phyloP scores from a whole-genome alignment of 1,140 invertebrate genomes.

The Bombus haemorrhoidalis region DNA sequence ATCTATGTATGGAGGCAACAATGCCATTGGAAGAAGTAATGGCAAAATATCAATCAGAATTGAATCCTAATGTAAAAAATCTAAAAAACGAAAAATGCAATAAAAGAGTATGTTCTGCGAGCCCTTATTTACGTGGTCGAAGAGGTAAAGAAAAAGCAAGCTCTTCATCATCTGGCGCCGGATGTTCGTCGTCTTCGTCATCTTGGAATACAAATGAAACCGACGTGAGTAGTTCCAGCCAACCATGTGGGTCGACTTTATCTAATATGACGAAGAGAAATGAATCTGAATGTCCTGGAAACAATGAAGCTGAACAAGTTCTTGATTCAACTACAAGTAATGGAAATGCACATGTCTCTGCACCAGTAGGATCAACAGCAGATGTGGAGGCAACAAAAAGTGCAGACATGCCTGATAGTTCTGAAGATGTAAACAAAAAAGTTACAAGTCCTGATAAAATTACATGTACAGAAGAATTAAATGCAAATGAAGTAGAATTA shows the following conservation, averaged over 20 bases:
- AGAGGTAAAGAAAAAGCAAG: slow-evolving; percentile 67
- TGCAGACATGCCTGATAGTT: slow-evolving; percentile 84
- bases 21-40: slow-evolving; percentile 92
- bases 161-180: slow-evolving; percentile 68
- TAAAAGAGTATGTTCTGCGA: slow-evolving; percentile 56
- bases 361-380: slow-evolving; percentile 63
- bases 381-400: slow-evolving; percentile 74
- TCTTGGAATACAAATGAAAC: slow-evolving; percentile 78
- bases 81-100: slow-evolving; percentile 61
- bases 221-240: slow-evolving; percentile 80
- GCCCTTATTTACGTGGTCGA: slow-evolving; percentile 73
- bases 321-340: slow-evolving; percentile 84
- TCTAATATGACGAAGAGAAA: slow-evolving; percentile 62
- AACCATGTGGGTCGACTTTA: slow-evolving; percentile 72
- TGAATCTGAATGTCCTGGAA: slow-evolving; percentile 67
- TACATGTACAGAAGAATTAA: slow-evolving; percentile 66
- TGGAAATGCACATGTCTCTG: slow-evolving; percentile 72
- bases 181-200: slow-evolving; percentile 73
- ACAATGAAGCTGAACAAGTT: slow-evolving; percentile 78
- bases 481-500: slow-evolving; percentile 70
- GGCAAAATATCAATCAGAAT: slow-evolving; percentile 84
- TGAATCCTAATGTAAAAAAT: slow-evolving; percentile 62
- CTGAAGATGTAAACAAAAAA: slow-evolving; percentile 82
- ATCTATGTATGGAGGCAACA: slow-evolving; percentile 90
- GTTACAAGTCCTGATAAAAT: slow-evolving; percentile 81